Conservation (phyloP, 2,113 vertebrate genomes). For the Myotis lucifugus region DNA sequence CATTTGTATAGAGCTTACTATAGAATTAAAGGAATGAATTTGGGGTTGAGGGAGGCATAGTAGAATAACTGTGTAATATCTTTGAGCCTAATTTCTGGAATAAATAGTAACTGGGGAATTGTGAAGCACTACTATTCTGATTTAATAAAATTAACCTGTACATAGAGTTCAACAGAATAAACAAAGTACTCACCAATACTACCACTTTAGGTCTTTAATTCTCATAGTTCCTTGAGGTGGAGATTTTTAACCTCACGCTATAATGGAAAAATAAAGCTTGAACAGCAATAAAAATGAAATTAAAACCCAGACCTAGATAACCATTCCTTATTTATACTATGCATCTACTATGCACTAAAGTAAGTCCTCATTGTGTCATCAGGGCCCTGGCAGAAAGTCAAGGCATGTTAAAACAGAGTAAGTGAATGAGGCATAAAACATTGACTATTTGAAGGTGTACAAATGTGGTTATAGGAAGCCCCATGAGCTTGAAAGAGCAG, state of each 20-base stretch:
- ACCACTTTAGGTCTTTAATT: not conserved
- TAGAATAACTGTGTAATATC: not conserved
- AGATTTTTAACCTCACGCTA: not conserved
- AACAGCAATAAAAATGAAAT: not conserved
- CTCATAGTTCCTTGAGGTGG: not conserved
- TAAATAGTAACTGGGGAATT: not conserved
- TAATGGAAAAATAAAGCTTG: not conserved
- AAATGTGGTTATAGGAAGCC: not conserved
- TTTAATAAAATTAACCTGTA: constrained; percentile 8
- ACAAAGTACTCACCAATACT: not conserved
- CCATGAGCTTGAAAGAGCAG: not conserved
- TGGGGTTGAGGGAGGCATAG: not conserved
- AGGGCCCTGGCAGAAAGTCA: not conserved
- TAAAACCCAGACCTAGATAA: not conserved
- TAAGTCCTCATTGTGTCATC: not conserved
- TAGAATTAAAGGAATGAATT: not conserved
- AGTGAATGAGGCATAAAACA: not conserved
- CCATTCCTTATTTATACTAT: not conserved
- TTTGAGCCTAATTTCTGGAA: not conserved
- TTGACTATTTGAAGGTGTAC: not conserved
- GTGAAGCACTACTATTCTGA: not conserved
- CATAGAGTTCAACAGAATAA: not conserved
- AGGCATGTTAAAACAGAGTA: not conserved
- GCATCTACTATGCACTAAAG: not conserved
- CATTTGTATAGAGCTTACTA: not conserved